These are phyloP conservation scores for Cyprinodon diabolis DNA, from an alignment of 2,797 vertebrate species.

Conservation along the genomic window DNA sequence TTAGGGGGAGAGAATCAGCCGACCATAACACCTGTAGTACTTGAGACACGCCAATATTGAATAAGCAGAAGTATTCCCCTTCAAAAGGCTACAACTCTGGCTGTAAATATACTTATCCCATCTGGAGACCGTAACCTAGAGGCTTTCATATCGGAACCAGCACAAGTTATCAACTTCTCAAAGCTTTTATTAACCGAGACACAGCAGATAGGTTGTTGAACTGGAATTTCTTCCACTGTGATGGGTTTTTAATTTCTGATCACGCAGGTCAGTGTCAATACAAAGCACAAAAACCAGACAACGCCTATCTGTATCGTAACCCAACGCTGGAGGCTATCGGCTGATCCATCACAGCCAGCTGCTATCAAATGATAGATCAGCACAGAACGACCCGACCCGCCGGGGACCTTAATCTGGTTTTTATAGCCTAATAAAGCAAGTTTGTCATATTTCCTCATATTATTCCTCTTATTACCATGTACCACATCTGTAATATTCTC, in stretches of 20 bases:
- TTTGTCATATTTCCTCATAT: background rate
- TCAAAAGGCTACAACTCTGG: slow-evolving; percentile 25
- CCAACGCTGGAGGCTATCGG: slow-evolving; percentile 11
- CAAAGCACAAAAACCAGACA: slow-evolving; percentile 11
- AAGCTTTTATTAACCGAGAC: slow-evolving; percentile 12
- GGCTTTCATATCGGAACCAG: slow-evolving; percentile 32
- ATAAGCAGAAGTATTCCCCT: slow-evolving; percentile 51
- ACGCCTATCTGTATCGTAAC: slow-evolving; percentile 9
- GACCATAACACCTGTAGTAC: slow-evolving; percentile 35
- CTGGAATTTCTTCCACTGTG: slow-evolving; percentile 4
- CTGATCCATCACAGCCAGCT: background rate
- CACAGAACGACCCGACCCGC: background rate
- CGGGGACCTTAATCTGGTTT: background rate
- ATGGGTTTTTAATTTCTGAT: slow-evolving; percentile 6
- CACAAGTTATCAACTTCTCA: slow-evolving; percentile 28
- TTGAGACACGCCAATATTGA: slow-evolving; percentile 53
- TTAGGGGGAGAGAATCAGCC: slow-evolving; percentile 54
- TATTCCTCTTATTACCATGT: background rate
- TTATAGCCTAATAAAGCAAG: background rate
- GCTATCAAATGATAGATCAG: slow-evolving; percentile 8
- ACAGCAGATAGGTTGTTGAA: slow-evolving; percentile 21
- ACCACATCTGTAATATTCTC: background rate
- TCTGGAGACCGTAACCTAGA: slow-evolving; percentile 15
- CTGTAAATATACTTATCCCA: slow-evolving; percentile 40
- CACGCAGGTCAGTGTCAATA: slow-evolving; percentile 7